phyloP scores from a whole-genome alignment of 2,797 vertebrate genomes.

The Urosaurus nigricauda region DNA sequence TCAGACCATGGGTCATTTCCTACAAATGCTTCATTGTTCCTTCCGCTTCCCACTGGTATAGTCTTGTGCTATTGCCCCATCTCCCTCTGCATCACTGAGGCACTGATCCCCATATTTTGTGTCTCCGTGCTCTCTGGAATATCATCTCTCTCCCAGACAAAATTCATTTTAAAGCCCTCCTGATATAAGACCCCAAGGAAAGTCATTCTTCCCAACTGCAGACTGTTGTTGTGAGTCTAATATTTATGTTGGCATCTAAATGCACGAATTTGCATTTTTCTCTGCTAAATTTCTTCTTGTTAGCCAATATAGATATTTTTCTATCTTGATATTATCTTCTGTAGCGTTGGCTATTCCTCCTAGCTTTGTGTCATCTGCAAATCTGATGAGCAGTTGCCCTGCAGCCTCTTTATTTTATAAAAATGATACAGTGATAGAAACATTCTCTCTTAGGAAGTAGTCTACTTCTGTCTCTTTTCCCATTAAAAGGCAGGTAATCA shows the following conservation, averaged over 20 bases:
- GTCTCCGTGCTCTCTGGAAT: no score
- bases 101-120: no score
- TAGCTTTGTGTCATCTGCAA: background rate
- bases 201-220: no score
- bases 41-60: no score
- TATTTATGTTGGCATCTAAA: background rate
- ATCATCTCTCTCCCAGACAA: no score
- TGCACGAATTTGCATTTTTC: background rate
- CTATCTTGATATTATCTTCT: background rate
- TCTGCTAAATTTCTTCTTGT: background rate
- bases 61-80: no score
- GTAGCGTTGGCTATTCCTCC: background rate
- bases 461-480: slow-evolving; percentile 59
- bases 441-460: slow-evolving; percentile 70
- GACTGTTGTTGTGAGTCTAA: no score
- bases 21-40: no score
- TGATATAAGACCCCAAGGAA: no score
- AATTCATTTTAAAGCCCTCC: no score
- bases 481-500: slow-evolving; percentile 71
- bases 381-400: background rate
- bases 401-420: background rate
- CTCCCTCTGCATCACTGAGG: no score
- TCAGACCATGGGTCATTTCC: no score
- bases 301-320: background rate
- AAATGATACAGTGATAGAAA: background rate